phyloP scores from a whole-genome alignment of 2,888 invertebrate species.

The Nomada hirtipes region DNA sequence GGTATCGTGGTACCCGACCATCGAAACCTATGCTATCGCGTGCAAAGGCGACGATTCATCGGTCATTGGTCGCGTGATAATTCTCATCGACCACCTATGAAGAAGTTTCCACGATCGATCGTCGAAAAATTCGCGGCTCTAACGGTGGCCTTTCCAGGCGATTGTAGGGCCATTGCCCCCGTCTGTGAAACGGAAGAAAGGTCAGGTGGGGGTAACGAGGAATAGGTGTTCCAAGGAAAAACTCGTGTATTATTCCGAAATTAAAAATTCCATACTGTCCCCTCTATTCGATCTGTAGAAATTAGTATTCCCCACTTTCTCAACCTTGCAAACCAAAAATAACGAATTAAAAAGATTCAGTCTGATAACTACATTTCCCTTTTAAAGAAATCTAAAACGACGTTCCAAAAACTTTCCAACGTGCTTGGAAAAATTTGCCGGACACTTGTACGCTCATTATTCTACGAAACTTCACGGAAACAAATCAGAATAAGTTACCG shows the following conservation, averaged over 20 bases:
- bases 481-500: background rate
- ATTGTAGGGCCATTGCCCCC: constrained; percentile 69
- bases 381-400: too few species aligned
- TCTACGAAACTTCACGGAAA: background rate
- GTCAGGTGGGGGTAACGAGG: constrained; percentile 44
- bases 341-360: too few species aligned
- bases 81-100: constrained; percentile 66
- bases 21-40: constrained; percentile 62
- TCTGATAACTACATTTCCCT: too few species aligned
- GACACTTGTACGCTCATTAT: too few species aligned
- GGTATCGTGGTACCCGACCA: constrained; percentile 43
- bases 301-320: too few species aligned
- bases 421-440: too few species aligned
- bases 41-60: constrained; percentile 57
- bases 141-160: constrained; percentile 59
- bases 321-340: too few species aligned
- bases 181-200: constrained; percentile 46
- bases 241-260: constrained; percentile 23
- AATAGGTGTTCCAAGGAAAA: constrained; percentile 33
- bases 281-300: too few species aligned
- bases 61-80: constrained; percentile 71
- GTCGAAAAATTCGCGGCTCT: constrained; percentile 66
- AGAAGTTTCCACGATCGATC: constrained; percentile 74
- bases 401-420: too few species aligned
- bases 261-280: too few species aligned